Percentiles rank a stretch among this genome's conserved stretches.
phyloP scores from a whole-genome alignment of 2,113 vertebrate genomes.

The Poeciliopsis retropinna region DNA sequence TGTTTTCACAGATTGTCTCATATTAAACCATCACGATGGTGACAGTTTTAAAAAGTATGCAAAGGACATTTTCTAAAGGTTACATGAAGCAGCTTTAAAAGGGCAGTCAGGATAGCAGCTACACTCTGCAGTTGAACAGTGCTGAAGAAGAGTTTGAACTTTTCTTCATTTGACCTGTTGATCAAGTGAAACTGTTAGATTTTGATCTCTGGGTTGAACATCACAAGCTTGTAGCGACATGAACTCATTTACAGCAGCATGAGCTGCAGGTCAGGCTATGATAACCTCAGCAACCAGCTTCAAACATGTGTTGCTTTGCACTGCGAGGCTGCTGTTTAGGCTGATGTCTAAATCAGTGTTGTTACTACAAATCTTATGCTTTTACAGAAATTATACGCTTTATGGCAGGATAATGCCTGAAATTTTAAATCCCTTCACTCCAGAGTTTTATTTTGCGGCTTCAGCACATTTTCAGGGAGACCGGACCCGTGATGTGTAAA shows the following conservation, averaged over 20 bases:
- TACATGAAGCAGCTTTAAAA: too few relatives aligned
- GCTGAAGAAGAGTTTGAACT: background rate
- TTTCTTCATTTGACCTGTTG: background rate
- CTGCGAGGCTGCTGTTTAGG: background rate
- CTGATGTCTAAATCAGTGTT: background rate
- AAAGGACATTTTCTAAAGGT: too few relatives aligned
- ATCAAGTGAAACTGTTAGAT: background rate
- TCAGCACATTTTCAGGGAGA: background rate
- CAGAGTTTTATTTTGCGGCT: slow-evolving; percentile 1
- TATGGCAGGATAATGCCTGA: background rate
- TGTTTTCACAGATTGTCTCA: too few relatives aligned
- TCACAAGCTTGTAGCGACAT: background rate
- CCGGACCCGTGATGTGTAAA: background rate
- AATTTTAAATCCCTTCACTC: background rate
- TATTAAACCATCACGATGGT: too few relatives aligned
- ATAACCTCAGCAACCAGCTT: background rate
- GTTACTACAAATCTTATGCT: background rate
- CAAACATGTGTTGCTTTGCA: background rate
- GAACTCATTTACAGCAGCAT: background rate
- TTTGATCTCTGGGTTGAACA: background rate
- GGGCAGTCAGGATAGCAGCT: too few relatives aligned
- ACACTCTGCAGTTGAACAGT: too few relatives aligned
- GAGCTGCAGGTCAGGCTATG: background rate
- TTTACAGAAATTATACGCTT: background rate
- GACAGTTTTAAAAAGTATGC: too few relatives aligned